Percentiles rank a stretch among this genome's conserved stretches.
Evolutionary conservation across 2,888 invertebrate genomes (phyloP).

Genomic region (Coenonympha arcania): DNA sequence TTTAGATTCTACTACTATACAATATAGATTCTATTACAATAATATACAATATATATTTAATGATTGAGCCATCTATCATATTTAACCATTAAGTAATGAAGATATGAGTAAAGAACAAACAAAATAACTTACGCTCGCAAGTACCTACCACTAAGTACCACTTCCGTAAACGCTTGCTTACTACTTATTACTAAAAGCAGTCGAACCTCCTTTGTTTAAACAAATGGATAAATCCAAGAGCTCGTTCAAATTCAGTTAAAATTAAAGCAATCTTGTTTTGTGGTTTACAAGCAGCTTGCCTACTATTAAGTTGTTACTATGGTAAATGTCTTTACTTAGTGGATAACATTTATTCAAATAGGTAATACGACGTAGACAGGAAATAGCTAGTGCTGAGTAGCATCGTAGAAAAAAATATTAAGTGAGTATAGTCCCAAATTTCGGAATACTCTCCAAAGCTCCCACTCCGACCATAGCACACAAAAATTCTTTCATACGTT

Average conservation of each 20-base stretch:
- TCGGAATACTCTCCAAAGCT: too few relatives aligned
- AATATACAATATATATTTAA: too few relatives aligned
- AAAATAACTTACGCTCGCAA: neutral
- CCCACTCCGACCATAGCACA: too few relatives aligned
- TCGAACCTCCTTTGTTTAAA: neutral
- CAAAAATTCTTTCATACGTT: too few relatives aligned
- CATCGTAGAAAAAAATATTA: neutral
- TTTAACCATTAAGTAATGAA: too few relatives aligned
- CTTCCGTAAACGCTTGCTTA: neutral
- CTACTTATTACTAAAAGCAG: neutral
- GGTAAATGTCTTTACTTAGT: conserved; percentile 24
- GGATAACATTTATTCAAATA: neutral
- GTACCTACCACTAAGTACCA: neutral
- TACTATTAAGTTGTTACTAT: conserved; percentile 32
- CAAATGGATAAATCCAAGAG: conserved; percentile 8
- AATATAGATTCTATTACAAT: too few relatives aligned
- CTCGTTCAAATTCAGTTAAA: conserved; percentile 23
- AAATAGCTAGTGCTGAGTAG: neutral
- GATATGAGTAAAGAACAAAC: neutral
- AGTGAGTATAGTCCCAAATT: too few relatives aligned
- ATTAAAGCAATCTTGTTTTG: conserved; percentile 31
- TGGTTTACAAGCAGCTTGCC: conserved; percentile 26
- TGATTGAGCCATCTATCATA: too few relatives aligned
- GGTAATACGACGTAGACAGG: neutral
- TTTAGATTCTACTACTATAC: too few relatives aligned